phyloP scores from a whole-genome alignment of 2,797 vertebrate species.

The Scolopax rusticola region DNA sequence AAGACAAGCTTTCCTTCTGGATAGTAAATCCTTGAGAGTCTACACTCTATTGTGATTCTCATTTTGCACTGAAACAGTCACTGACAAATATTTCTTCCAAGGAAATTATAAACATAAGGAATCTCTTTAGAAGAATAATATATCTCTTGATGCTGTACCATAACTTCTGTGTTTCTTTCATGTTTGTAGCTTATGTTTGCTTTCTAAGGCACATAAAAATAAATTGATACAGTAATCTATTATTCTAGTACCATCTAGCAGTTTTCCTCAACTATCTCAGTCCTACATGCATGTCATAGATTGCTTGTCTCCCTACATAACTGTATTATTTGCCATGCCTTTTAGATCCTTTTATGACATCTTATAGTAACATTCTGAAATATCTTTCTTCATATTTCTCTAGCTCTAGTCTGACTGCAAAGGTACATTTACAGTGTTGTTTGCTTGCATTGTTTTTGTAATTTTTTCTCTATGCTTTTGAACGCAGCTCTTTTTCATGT shows the following conservation, averaged over 20 bases:
- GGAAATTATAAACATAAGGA: neutral
- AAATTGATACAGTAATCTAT: neutral
- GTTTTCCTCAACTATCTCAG: neutral
- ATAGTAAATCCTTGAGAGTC: neutral
- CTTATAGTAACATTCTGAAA: neutral
- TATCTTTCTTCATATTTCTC: neutral
- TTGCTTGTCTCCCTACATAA: neutral
- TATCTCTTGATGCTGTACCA: neutral
- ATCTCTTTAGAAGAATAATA: neutral
- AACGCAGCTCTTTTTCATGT: neutral
- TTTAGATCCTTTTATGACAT: neutral
- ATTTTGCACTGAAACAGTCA: neutral
- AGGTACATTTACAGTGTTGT: neutral
- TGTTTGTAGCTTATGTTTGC: neutral
- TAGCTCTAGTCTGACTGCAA: neutral
- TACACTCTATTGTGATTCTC: neutral
- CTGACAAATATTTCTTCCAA: neutral
- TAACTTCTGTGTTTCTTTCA: neutral
- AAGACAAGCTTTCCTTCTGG: neutral
- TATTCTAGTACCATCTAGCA: neutral
- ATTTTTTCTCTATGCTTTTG: neutral
- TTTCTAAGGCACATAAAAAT: neutral
- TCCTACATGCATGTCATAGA: neutral
- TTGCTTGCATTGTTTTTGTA: neutral
- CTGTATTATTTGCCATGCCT: neutral